Conservation (phyloP, 2,113 vertebrate species). For the Epinephelus fuscoguttatus region DNA sequence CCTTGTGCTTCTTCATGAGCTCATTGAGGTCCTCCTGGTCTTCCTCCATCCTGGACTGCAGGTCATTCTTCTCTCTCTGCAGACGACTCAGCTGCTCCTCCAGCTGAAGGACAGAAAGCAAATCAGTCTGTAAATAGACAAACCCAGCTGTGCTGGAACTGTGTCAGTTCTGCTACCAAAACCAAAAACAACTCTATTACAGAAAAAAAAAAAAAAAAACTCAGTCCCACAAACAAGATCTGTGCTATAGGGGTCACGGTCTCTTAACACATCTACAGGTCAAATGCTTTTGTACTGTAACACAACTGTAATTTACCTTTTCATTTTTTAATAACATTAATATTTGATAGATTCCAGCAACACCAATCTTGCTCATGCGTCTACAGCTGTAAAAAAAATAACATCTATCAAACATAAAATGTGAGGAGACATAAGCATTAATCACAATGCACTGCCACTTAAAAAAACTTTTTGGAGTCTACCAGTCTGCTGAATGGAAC, state of each 20-base stretch:
- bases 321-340: not conserved
- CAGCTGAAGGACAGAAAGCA: slow-evolving; percentile 82
- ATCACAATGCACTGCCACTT: not conserved
- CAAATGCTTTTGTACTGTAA: not conserved
- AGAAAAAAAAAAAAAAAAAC: not conserved
- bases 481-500: not conserved
- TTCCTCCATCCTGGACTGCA: slow-evolving; percentile 96
- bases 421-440: not conserved
- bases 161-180: not conserved
- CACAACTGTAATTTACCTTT: not conserved
- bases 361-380: no score
- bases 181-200: not conserved
- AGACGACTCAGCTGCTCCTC: slow-evolving; percentile 97
- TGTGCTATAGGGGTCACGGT: not conserved
- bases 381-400: no score
- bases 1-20: slow-evolving; percentile 99
- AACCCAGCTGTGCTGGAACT: not conserved
- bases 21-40: slow-evolving; percentile 99
- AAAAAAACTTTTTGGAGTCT: not conserved
- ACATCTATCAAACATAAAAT: not conserved
- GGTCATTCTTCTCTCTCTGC: slow-evolving; percentile 96
- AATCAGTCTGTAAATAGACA: not conserved
- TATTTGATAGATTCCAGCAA: not conserved
- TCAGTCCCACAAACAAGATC: no score
- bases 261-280: not conserved